Evolutionary conservation across 2,888 invertebrate genomes (phyloP).

Genomic region (Xanthorhoe spadicearia): DNA sequence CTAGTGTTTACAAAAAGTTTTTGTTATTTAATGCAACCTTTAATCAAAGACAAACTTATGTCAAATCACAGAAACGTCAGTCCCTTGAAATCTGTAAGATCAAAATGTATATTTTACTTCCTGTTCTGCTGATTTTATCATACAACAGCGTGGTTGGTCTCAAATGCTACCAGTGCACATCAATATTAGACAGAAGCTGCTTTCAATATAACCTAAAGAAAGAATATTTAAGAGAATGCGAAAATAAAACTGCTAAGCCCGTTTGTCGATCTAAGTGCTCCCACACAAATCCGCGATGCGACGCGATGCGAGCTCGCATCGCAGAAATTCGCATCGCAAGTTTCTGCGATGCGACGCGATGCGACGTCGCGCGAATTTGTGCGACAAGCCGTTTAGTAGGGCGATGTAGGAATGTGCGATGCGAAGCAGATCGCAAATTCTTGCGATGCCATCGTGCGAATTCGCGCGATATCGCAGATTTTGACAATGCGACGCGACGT

Average conservation of each 20-base stretch:
- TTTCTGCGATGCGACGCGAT: too few species aligned
- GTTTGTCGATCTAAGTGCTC: conserved; percentile 72
- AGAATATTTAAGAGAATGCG: conserved; percentile 60
- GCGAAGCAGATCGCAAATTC: too few species aligned
- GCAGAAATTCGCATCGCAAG: too few species aligned
- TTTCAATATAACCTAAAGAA: conserved; percentile 59
- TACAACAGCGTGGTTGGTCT: conserved; percentile 49
- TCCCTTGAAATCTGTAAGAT: conserved; percentile 1
- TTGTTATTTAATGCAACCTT: neutral
- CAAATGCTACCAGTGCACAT: conserved; percentile 74
- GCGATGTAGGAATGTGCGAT: too few species aligned
- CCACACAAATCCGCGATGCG: too few species aligned
- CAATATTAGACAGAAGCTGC: conserved; percentile 57
- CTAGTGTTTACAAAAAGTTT: neutral
- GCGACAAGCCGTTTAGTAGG: too few species aligned
- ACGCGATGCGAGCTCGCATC: too few species aligned
- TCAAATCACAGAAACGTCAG: conserved; percentile 14
- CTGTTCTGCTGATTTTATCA: conserved; percentile 45
- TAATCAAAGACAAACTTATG: conserved; percentile 9
- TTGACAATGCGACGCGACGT: too few species aligned
- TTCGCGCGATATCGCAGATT: too few species aligned
- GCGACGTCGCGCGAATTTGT: too few species aligned
- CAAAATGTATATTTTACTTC: conserved; percentile 18
- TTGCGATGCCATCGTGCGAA: too few species aligned
- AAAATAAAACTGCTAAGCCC: conserved; percentile 44